Base-by-base conservation (phyloP, 2,113 vertebrate species). In the Fregetta grallaria region DNA sequence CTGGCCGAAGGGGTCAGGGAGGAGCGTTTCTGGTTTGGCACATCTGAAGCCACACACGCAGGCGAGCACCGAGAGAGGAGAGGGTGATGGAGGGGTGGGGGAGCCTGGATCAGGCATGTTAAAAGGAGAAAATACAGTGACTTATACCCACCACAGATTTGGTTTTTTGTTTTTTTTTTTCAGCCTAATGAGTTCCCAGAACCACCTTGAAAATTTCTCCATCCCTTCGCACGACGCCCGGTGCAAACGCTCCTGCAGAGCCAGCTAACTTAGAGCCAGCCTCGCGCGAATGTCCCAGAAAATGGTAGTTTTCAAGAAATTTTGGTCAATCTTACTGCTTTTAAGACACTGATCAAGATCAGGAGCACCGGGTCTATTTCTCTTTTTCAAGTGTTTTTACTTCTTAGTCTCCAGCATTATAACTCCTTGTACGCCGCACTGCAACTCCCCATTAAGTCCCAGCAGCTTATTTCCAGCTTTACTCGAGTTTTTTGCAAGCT, bases 11-110 rank as follows among this genome's bases (percentile, higher is more conserved):
- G 29, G 23, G 3, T 50, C 70, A 50, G 36, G 52, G 16, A 74
- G n/a, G 22, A 50, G 20, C 0, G 0, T 40, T 65, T 59, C 30
- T 79, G 56, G 2, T 56, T 52, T 25, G 49, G 18, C 32, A 38
- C 0, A 2, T 23, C 56, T 1, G 0, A 29, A 65, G 15, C 38
- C 4, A 1, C 1, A 4, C 42, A 49, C 0, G 2, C 19, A 47
- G 22, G 11, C 0, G 2, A 44, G 52, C 22, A 29, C 15, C 2
- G 1, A n/a, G 40, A 53, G 32, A 36, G n/a, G 25, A 78, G 27
- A 8, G 15, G 14, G 12, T 50, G 52, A 44, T 13, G 34, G 65
- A 89, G 10, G 10, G 7, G 15, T 52, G 23, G 25, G 40, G 19
- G 15, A 86, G 36, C 36, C 9, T 0, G 0, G 15, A 34, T 70